Conservation (phyloP, 1,140 invertebrate species). For the Zaprionus gabonicus region DNA sequence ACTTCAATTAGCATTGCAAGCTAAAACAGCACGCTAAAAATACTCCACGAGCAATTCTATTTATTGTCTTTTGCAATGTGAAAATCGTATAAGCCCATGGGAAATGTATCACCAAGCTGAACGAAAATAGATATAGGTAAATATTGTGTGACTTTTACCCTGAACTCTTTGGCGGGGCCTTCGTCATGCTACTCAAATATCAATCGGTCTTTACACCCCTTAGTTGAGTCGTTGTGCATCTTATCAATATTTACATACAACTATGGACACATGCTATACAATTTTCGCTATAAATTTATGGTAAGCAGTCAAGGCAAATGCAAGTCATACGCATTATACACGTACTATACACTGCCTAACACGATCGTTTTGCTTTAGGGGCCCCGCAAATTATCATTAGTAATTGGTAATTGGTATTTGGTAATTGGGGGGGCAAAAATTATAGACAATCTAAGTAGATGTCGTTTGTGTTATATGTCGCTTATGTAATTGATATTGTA, state of each 20-base stretch:
- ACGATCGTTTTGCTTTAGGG: not conserved
- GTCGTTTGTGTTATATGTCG: constrained; percentile 1
- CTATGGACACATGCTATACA: constrained; percentile 49
- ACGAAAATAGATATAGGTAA: constrained; percentile 9
- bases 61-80: constrained; percentile 39
- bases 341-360: constrained; percentile 17
- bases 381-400: constrained; percentile 40
- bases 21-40: constrained; percentile 41
- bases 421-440: constrained; percentile 10
- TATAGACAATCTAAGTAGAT: constrained; percentile 8
- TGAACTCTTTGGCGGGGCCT: constrained; percentile 45
- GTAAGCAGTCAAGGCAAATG: constrained; percentile 43
- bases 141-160: constrained; percentile 17
- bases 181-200: constrained; percentile 41
- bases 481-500: constrained; percentile 24
- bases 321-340: constrained; percentile 30
- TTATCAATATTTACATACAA: constrained; percentile 64
- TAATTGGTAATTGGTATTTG: constrained; percentile 39
- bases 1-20: constrained; percentile 71
- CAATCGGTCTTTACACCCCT: constrained; percentile 29
- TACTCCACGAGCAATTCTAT: constrained; percentile 43
- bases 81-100: constrained; percentile 24
- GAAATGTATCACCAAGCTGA: constrained; percentile 46
- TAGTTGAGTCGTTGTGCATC: constrained; percentile 22
- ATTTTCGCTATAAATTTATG: constrained; percentile 52